Evolutionary conservation across 1,140 invertebrate genomes (phyloP), one percentile per base, ranked within the genome.

Genomic region (Monochamus saltuarius): DNA sequence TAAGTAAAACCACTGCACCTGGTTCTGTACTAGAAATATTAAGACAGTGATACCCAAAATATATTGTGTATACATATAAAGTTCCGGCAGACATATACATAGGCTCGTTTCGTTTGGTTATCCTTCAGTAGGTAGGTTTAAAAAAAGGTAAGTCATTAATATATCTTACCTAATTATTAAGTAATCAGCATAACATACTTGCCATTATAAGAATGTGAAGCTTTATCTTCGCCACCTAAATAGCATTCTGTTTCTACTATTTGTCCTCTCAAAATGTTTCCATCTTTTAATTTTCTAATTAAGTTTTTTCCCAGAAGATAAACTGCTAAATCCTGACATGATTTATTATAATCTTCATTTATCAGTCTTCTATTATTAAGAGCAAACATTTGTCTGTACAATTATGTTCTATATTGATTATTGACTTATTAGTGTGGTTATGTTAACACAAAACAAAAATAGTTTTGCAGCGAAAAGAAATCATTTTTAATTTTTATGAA

Each of bases 221-320:
- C 89, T 75, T 83, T 84, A 73, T 93, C 91, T 54, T 85, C 80
- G n/a, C 71, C 75, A 17, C 90, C 90, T 8, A 86, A 74, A 74
- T 92, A 93, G 61, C 85, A 83, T 78, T 92, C 90, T 0, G 89
- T 91, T 79, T 93, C 90, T 7, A 91, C 88, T 59, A 92, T 90
- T 64, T 75, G 78, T 29, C 86, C 88, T 72, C 81, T 82, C 17
- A 88, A 67, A 52, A 84, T 73, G 38, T 73, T 73, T 39, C 79
- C 80, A 70, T 81, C 74, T 8, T 81, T 76, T 11, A 86, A 62
- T 65, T 76, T 73, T 38, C 86, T 75, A 2, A 87, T 84, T 4
- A 91, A 62, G 38, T 84, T 69, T 77, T 89, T 85, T 16, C 86
- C 86, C 11, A 90, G 75, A n/a, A 90, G 70, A 63, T 74, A 76